Base-by-base conservation (phyloP, 2,888 invertebrate genomes). In the Nesidiocoris tenuis region DNA sequence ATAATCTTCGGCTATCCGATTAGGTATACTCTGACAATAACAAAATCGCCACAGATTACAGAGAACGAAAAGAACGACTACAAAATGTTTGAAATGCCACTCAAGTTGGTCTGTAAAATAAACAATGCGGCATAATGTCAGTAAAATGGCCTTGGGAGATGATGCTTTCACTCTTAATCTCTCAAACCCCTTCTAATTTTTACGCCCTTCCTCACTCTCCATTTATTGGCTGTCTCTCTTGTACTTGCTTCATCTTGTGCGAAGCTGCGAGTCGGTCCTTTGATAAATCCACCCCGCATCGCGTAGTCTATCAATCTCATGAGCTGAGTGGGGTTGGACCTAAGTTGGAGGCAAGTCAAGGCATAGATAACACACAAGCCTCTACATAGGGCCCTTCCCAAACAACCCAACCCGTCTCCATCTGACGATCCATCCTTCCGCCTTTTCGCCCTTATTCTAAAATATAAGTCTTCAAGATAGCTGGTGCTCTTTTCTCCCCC, bases 391-490 rank as follows among this genome's bases (percentile, higher is more conserved):
- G n/a, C 19, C n/a, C n/a, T n/a, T n/a, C n/a, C n/a, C n/a, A n/a
- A 18, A 5, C 59, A 17, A 17, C 59, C 17, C n/a, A 59, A n/a
- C n/a, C 59, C 3, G 17, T 9, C 59, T n/a, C n/a, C 59, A 16
- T 39, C 39, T 39, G 39, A 39, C 39, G 39, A 39, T 39, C 39
- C 39, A 57, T 1, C 59, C 61, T 23, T 9, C 17, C 59, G 17
- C 39, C n/a, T 59, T 70, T 70, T 24, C 57, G 23, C 57, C 61
- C 59, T 70, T 70, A 70, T 70, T 59, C 61, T 61, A 25, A 70
- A 70, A 70, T 70, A 70, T 70, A 70, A 70, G 70, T 59, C 70
- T 70, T 70, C 59, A 59, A 70, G 70, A 70, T 70, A 70, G 61
- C 70, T 39, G 3, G 39, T 39, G 39, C 39, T 39, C 39, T 39